A percentile compares a stretch with the other conserved stretches of the same genome.
These are phyloP conservation scores for Ictalurus furcatus DNA, from an alignment of 2,113 vertebrate species.

Conservation along the genomic window DNA sequence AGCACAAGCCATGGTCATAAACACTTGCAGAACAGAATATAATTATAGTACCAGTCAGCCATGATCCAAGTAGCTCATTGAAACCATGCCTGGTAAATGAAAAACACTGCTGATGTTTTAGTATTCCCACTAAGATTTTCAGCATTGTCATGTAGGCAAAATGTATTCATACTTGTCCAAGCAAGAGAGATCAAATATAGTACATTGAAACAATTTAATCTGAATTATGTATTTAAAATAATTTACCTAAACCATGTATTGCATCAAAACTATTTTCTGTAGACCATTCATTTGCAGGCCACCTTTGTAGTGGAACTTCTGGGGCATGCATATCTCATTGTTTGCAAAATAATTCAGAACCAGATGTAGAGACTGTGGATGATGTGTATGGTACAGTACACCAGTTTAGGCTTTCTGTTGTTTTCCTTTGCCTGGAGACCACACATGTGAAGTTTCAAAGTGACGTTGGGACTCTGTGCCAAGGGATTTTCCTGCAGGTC, in stretches of 20 bases:
- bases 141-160: neutral
- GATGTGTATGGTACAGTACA: neutral
- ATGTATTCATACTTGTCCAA: neutral
- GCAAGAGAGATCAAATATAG: neutral
- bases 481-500: constrained; percentile 46
- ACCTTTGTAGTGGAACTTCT: neutral
- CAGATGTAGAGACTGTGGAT: neutral
- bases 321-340: neutral
- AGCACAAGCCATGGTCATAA: constrained; percentile 15
- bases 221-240: neutral
- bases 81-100: constrained; percentile 29
- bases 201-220: neutral
- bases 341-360: neutral
- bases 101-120: constrained; percentile 16
- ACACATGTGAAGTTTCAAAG: constrained; percentile 25
- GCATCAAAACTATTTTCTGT: constrained; percentile 1
- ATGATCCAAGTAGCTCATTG: constrained; percentile 26
- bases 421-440: constrained; percentile 26
- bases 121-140: neutral
- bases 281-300: neutral
- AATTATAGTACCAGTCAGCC: constrained; percentile 34
- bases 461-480: constrained; percentile 9
- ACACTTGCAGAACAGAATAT: constrained; percentile 38
- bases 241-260: neutral
- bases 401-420: neutral